Evolutionary conservation across 2,113 vertebrate genomes (phyloP).

Genomic region (Motacilla tschutschensis): DNA sequence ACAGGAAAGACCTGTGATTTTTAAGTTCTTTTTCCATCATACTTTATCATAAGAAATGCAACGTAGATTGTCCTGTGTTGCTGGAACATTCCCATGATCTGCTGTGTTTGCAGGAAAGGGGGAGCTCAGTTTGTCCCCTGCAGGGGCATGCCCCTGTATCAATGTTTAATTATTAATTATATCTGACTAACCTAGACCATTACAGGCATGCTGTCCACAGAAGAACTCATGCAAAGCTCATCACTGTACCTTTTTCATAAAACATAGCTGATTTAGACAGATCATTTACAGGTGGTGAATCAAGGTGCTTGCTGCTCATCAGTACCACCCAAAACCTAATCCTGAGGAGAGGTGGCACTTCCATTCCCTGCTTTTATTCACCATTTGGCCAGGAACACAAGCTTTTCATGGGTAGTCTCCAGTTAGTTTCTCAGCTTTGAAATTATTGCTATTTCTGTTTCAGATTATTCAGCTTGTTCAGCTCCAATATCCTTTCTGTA

Average conservation of each 20-base stretch:
- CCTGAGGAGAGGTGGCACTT: not conserved
- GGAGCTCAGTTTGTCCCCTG: not conserved
- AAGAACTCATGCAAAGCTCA: not conserved
- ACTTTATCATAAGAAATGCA: not conserved
- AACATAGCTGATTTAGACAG: not conserved
- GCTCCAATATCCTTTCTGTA: slow-evolving; percentile 32
- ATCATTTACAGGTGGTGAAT: not conserved
- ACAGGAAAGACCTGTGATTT: not conserved
- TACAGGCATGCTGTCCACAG: not conserved
- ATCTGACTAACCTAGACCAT: not conserved
- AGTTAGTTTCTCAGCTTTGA: not conserved
- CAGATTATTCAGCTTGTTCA: slow-evolving; percentile 5
- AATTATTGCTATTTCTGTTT: slow-evolving; percentile 20
- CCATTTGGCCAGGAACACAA: not conserved
- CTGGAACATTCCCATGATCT: not conserved
- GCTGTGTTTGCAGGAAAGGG: not conserved
- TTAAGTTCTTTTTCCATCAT: not conserved
- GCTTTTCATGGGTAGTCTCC: not conserved
- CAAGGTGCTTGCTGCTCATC: not conserved
- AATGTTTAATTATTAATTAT: not conserved
- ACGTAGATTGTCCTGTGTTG: not conserved
- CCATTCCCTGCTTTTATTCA: not conserved
- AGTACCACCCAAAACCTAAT: not conserved
- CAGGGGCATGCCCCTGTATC: not conserved
- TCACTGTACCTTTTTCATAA: rapidly evolving